Percentiles rank a stretch among this genome's conserved stretches.
These are phyloP conservation scores for Adoxophyes honmai DNA, from an alignment of 1,140 invertebrate genomes.

Conservation along the genomic window DNA sequence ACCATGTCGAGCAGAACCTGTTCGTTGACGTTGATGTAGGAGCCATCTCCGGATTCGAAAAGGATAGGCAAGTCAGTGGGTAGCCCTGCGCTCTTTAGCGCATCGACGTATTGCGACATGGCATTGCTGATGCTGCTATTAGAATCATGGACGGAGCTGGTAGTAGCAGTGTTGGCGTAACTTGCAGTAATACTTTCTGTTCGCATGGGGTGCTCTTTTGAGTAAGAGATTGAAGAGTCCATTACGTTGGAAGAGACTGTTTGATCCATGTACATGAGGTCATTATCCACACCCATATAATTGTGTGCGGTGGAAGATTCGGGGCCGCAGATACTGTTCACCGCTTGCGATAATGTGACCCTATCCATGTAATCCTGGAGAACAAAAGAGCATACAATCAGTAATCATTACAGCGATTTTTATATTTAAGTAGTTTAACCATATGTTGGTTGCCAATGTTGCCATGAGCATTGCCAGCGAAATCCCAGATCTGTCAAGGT, in stretches of 20 bases:
- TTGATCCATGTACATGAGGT: slow-evolving; percentile 66
- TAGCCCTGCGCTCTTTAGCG: slow-evolving; percentile 75
- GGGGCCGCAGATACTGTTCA: slow-evolving; percentile 64
- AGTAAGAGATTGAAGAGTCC: slow-evolving; percentile 43
- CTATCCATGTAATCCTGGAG: slow-evolving; percentile 66
- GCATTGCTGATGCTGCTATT: slow-evolving; percentile 48
- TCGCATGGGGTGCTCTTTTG: slow-evolving; percentile 42
- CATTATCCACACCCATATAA: slow-evolving; percentile 60
- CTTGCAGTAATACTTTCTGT: slow-evolving; percentile 53
- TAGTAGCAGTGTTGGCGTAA: slow-evolving; percentile 36
- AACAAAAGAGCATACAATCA: slow-evolving; percentile 8
- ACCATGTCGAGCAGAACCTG: slow-evolving; percentile 77
- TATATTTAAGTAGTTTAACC: too few species aligned
- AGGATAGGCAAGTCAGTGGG: slow-evolving; percentile 77
- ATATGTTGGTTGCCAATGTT: too few species aligned
- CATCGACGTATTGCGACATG: slow-evolving; percentile 75
- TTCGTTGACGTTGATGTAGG: slow-evolving; percentile 78
- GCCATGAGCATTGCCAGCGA: too few species aligned
- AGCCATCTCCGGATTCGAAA: slow-evolving; percentile 77
- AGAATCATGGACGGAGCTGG: slow-evolving; percentile 29
- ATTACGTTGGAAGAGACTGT: slow-evolving; percentile 50
- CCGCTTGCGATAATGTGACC: slow-evolving; percentile 62
- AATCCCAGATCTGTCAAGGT: too few species aligned
- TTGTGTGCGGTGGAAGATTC: slow-evolving; percentile 42
- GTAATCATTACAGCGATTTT: too few species aligned